Base-by-base conservation (phyloP, 1,140 invertebrate species). In the Stegodyphus mimosarum region DNA sequence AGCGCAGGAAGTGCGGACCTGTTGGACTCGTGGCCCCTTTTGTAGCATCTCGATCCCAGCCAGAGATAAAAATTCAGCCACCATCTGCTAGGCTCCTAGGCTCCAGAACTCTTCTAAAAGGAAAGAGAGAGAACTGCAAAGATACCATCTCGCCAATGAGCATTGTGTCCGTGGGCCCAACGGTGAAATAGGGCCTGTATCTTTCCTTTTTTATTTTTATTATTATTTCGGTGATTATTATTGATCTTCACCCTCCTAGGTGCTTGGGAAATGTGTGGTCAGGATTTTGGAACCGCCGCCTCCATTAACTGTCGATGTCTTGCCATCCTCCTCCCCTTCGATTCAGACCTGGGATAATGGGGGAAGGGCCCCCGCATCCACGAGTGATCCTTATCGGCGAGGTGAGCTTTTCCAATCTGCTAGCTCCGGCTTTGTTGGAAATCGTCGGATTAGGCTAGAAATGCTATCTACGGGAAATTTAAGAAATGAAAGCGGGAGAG, bases 221-320 rank as follows among this genome's bases (percentile, higher is more conserved):
- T 80, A 80, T 80, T 80, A 80, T 52, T 60, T 71, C n/a, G 69
- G 51, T 71, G 67, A 80, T 80, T 69, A 80, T 80, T 80, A 80
- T 80, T 80, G 67, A 80, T 80, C 77, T 71, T 78, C 66, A 69
- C 64, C 64, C 76, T 63, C 52, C 18, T 15, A 80, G 66, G 18
- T 80, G 77, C 77, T 80, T 80, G 77, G 77, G 77, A 80, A 80
- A 71, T 71, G 77, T 80, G 77, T 67, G 77, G 77, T 80, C 77
- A 80, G 77, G 67, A 71, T 70, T 80, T 71, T 70, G 77, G 67
- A 80, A 80, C 77, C 67, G 67, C 77, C 77, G 67, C 77, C 77
- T 80, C 77, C 77, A 80, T 80, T 80, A 80, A 80, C 77, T 63
- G 77, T n/a, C 69, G 60, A 77, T 66, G 55, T 64, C 60, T 66